phyloP scores from a whole-genome alignment of 2,888 invertebrate species.

The Aleiodes testaceus region DNA sequence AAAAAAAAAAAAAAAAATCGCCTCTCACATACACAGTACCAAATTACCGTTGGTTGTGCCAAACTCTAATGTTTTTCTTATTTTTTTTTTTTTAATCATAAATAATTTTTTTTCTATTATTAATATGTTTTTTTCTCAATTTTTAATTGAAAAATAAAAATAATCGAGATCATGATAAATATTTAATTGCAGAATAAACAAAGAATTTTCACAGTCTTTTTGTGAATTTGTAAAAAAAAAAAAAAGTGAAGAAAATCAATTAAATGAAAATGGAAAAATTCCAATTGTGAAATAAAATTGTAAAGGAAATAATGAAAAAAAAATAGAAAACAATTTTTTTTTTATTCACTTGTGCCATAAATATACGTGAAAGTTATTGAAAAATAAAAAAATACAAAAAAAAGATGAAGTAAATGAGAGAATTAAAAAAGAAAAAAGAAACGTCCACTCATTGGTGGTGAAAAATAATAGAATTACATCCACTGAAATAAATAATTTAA shows the following conservation, averaged over 20 bases:
- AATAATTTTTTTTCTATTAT: constrained; percentile 48
- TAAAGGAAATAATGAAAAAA: constrained; percentile 38
- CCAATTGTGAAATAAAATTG: constrained; percentile 23
- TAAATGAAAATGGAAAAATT: constrained; percentile 37
- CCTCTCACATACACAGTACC: constrained; percentile 55
- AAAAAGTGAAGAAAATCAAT: constrained; percentile 18
- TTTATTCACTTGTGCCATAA: constrained; percentile 66
- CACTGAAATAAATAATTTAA: constrained; percentile 43
- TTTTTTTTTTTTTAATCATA: constrained; percentile 49
- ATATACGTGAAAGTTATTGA: constrained; percentile 44
- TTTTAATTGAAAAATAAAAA: constrained; percentile 20
- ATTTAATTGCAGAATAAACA: not conserved
- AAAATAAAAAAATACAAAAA: constrained; percentile 43
- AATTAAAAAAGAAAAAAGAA: constrained; percentile 39
- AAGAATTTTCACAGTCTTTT: not conserved
- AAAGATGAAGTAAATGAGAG: constrained; percentile 23
- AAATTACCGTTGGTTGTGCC: constrained; percentile 64
- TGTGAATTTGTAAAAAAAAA: constrained; percentile 6
- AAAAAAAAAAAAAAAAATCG: constrained; percentile 34
- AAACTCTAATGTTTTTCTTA: constrained; percentile 53
- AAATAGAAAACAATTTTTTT: constrained; percentile 39
- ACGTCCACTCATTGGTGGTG: constrained; percentile 44
- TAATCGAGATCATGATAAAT: constrained; percentile 12
- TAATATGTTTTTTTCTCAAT: constrained; percentile 25
- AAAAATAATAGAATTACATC: constrained; percentile 15